phyloP scores from a whole-genome alignment of 2,797 vertebrate genomes.

The Pelochelys cantorii region DNA sequence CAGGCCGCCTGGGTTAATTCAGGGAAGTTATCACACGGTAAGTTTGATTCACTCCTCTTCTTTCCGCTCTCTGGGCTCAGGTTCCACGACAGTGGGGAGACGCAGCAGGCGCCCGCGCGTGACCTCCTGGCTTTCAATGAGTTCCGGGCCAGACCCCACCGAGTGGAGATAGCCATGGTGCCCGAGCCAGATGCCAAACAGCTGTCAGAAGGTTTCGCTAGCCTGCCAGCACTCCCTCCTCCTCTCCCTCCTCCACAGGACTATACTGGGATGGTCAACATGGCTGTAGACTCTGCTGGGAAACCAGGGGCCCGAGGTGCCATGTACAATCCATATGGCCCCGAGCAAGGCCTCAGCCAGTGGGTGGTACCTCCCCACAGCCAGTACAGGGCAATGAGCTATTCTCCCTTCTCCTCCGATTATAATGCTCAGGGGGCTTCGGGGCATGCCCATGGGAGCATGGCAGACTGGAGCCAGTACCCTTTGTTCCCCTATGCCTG shows the following conservation, averaged over 20 bases:
- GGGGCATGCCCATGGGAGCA: conserved; percentile 85
- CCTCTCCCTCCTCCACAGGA: conserved; percentile 83
- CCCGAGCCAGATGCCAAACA: conserved; percentile 81
- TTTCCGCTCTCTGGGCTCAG: conserved; percentile 70
- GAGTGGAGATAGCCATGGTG: conserved; percentile 82
- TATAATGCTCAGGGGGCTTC: conserved; percentile 82
- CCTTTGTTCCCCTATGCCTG: conserved; percentile 92
- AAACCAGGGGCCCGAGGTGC: conserved; percentile 84
- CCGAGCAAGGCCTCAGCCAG: conserved; percentile 87
- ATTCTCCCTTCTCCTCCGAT: conserved; percentile 84
- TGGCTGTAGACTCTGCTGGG: conserved; percentile 78
- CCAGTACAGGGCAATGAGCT: conserved; percentile 82
- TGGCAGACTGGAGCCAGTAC: conserved; percentile 93
- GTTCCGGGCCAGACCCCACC: conserved; percentile 73
- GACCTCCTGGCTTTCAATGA: background rate
- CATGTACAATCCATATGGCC: conserved; percentile 84
- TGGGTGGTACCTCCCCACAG: conserved; percentile 85
- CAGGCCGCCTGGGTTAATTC: background rate
- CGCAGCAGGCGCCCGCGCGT: conserved; percentile 81
- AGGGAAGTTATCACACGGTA: background rate
- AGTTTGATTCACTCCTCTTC: background rate
- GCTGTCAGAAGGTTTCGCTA: conserved; percentile 74
- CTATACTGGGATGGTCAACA: conserved; percentile 84
- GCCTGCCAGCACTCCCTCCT: conserved; percentile 34
- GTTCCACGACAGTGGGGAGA: conserved; percentile 85